phyloP scores from a whole-genome alignment of 64 coral and sea anemone genomes.

The Pocillopora verrucosa region DNA sequence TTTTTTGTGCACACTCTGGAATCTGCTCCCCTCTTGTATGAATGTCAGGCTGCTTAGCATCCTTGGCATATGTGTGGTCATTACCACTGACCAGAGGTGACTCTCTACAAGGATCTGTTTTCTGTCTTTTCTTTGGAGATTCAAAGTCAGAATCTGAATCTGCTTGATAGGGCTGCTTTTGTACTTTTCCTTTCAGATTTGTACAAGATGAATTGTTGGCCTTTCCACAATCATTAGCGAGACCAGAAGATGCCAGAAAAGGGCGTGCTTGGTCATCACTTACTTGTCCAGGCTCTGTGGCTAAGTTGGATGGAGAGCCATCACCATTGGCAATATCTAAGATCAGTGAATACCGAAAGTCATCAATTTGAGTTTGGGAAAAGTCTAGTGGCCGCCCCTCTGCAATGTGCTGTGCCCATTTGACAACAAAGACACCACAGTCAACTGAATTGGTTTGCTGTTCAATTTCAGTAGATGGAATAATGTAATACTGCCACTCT shows the following conservation, averaged over 20 bases:
- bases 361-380: constrained; percentile 38
- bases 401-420: constrained; percentile 56
- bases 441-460: constrained; percentile 52
- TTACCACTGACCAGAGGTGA: background rate
- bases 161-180: background rate
- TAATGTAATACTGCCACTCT: constrained; percentile 35
- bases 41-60: too few relatives aligned
- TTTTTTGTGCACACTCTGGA: constrained; percentile 12
- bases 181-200: background rate
- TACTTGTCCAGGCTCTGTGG: constrained; percentile 9
- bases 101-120: background rate
- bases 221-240: too few relatives aligned
- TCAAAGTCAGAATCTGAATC: constrained; percentile 61
- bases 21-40: background rate
- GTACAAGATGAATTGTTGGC: background rate
- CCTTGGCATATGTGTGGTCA: constrained; percentile 48
- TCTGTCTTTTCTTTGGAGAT: constrained; percentile 5
- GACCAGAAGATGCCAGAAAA: too few relatives aligned
- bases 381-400: constrained; percentile 51
- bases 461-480: constrained; percentile 36
- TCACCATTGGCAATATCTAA: constrained; percentile 41
- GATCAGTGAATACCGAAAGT: constrained; percentile 55
- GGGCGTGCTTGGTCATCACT: background rate
- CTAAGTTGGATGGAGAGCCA: constrained; percentile 26
- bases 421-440: constrained; percentile 48